These are phyloP conservation scores for Theristicus caerulescens DNA, from an alignment of 2,113 vertebrate species.

Conservation along the genomic window DNA sequence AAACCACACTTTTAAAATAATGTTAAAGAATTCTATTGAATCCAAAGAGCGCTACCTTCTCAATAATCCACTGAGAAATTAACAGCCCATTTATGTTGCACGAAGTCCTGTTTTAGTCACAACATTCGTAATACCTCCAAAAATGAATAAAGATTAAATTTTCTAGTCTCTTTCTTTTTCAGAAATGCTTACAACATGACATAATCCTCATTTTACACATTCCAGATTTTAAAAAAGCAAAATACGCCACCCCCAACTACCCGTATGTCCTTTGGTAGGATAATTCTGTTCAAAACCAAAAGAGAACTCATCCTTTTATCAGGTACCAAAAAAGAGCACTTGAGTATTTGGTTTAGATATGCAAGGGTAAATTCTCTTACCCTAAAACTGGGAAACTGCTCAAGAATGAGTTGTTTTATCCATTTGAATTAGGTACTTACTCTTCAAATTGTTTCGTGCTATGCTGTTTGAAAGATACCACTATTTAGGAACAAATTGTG, in stretches of 20 bases:
- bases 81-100: neutral
- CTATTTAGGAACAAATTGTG: constrained; percentile 25
- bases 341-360: constrained; percentile 8
- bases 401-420: constrained; percentile 24
- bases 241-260: neutral
- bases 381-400: neutral
- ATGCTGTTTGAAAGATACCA: constrained; percentile 6
- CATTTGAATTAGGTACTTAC: constrained; percentile 32
- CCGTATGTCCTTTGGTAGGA: neutral
- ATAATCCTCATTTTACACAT: constrained; percentile 1
- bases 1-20: neutral
- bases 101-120: neutral
- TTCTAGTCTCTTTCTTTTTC: neutral
- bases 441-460: neutral
- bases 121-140: neutral
- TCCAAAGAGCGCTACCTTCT: neutral
- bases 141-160: neutral
- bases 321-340: neutral
- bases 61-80: neutral
- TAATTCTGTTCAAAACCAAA: constrained; percentile 34
- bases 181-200: neutral
- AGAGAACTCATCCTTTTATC: constrained; percentile 32
- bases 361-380: constrained; percentile 50
- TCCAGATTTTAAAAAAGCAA: neutral
- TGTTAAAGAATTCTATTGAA: neutral